These are phyloP conservation scores for Collichthys lucidus DNA, from an alignment of 2,113 vertebrate genomes.

Conservation along the genomic window DNA sequence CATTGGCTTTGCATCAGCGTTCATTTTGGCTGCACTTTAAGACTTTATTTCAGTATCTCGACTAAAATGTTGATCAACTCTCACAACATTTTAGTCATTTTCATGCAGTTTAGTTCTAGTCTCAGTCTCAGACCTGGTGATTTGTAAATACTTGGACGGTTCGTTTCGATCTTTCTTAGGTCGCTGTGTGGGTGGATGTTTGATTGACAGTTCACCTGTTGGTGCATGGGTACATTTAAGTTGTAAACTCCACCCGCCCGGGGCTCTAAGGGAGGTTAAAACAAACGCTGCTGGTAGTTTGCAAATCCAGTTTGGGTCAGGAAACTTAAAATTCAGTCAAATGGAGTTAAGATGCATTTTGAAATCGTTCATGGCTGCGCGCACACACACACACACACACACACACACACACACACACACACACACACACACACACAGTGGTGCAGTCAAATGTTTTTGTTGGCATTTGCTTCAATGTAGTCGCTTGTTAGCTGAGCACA, in stretches of 20 bases:
- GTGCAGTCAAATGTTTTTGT: background rate
- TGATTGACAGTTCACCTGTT: background rate
- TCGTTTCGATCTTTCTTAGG: background rate
- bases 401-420: background rate
- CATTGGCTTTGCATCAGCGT: slow-evolving; percentile 69
- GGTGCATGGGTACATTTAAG: background rate
- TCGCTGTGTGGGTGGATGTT: background rate
- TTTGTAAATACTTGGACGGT: slow-evolving; percentile 26
- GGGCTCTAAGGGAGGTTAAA: slow-evolving; percentile 3
- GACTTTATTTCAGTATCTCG: slow-evolving; percentile 22
- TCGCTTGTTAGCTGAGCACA: slow-evolving; percentile 39
- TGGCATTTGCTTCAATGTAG: slow-evolving; percentile 22
- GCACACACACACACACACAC: too few species aligned
- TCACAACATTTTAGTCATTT: slow-evolving; percentile 69
- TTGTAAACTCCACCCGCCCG: slow-evolving; percentile 26
- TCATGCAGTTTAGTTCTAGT: slow-evolving; percentile 15
- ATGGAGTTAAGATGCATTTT: too few species aligned
- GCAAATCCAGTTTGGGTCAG: slow-evolving; percentile 17
- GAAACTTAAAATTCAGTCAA: background rate
- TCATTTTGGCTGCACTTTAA: slow-evolving; percentile 67
- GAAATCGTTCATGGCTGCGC: background rate
- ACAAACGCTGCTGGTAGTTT: slow-evolving; percentile 30
- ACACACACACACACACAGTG: background rate
- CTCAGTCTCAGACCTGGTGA: slow-evolving; percentile 1
- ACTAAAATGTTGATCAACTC: slow-evolving; percentile 70